phyloP scores from a whole-genome alignment of 2,113 vertebrate genomes.

The Kobus ellipsiprymnus region DNA sequence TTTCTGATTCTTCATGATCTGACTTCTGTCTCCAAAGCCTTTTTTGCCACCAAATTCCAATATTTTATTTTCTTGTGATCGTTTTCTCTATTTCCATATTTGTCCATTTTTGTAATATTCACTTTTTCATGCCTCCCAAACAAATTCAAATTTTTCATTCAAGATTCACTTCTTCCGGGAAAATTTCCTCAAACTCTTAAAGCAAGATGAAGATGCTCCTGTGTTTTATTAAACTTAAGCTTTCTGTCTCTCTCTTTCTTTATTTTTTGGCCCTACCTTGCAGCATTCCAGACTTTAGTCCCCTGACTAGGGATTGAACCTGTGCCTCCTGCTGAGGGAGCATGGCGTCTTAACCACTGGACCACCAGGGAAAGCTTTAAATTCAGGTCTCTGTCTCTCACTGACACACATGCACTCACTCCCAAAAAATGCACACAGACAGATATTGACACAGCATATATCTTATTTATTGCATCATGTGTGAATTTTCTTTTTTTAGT shows the following conservation, averaged over 20 bases:
- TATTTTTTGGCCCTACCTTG: not conserved
- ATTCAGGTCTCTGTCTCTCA: not conserved
- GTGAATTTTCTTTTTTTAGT: not conserved
- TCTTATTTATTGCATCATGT: not conserved
- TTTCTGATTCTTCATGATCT: not conserved
- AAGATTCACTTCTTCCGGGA: not conserved
- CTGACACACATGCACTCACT: not conserved
- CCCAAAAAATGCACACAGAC: not conserved
- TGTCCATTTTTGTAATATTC: not conserved
- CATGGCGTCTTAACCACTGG: not conserved
- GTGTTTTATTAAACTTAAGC: not conserved
- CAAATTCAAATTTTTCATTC: not conserved
- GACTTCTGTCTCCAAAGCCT: not conserved
- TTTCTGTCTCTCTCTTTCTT: not conserved
- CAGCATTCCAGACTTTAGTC: not conserved
- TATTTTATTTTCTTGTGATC: not conserved
- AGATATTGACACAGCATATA: not conserved
- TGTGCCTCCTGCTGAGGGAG: not conserved
- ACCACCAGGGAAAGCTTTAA: not conserved
- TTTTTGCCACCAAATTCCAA: not conserved
- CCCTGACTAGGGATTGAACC: not conserved
- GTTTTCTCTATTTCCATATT: not conserved
- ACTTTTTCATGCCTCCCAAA: not conserved
- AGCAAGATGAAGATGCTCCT: not conserved
- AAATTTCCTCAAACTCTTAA: not conserved